Conservation (phyloP, 2,888 invertebrate species). For the Julus scanicus region DNA sequence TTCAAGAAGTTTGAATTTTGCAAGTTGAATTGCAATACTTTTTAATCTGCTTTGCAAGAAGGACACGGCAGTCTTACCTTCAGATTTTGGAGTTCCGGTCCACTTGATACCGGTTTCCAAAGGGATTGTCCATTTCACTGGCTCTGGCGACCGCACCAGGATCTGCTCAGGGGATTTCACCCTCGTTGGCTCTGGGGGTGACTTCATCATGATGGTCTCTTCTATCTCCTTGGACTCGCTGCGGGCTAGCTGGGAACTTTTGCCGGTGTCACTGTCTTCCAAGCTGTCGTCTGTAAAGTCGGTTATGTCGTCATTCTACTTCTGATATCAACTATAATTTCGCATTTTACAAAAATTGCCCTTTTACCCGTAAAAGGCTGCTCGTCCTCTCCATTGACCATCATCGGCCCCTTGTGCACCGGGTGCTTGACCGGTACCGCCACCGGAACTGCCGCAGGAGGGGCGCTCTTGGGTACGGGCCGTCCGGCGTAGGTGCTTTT, state of each 20-base stretch:
- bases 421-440: background rate
- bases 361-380: background rate
- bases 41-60: too few relatives aligned
- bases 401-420: background rate
- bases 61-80: constrained; percentile 47
- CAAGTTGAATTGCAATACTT: too few relatives aligned
- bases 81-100: constrained; percentile 59
- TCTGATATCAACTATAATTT: too few relatives aligned
- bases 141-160: constrained; percentile 91
- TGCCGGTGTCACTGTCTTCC: background rate
- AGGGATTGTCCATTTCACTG: constrained; percentile 95
- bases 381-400: constrained; percentile 41
- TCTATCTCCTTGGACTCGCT: constrained; percentile 72
- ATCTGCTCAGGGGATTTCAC: constrained; percentile 90
- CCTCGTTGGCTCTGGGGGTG: constrained; percentile 91
- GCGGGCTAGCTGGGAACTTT: background rate
- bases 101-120: constrained; percentile 81
- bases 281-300: background rate
- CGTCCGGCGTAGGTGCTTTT: background rate
- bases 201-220: constrained; percentile 73
- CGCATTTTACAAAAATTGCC: background rate
- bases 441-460: background rate
- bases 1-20: too few relatives aligned
- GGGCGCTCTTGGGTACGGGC: background rate
- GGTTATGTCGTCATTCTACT: too few relatives aligned